A percentile compares a stretch with the other conserved stretches of the same genome.
Evolutionary conservation across 64 coral and sea anemone genomes (phyloP).

Genomic region (Dendronephthya gigantea): DNA sequence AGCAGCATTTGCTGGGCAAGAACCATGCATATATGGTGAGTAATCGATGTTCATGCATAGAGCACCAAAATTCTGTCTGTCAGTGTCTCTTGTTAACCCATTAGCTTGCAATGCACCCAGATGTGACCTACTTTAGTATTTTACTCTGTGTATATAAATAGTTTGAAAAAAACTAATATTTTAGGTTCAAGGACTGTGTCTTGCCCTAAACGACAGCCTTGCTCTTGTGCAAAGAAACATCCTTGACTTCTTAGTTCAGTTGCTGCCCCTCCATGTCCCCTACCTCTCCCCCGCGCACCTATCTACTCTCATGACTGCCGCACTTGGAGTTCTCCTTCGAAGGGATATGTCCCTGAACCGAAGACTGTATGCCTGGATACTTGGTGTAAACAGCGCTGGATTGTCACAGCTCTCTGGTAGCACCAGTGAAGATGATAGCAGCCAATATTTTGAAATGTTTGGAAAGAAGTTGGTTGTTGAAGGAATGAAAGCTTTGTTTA

Average conservation of each 20-base stretch:
- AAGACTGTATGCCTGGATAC: conserved; percentile 71
- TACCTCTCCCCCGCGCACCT: conserved; percentile 29
- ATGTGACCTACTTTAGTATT: too few species aligned
- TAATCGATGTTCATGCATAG: too few species aligned
- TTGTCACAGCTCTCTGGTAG: not conserved
- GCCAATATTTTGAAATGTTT: conserved; percentile 50
- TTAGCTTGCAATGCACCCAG: too few species aligned
- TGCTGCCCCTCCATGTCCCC: conserved; percentile 47
- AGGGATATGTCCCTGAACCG: conserved; percentile 87
- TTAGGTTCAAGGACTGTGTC: conserved; percentile 56
- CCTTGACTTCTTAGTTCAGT: conserved; percentile 55
- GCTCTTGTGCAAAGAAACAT: conserved; percentile 66
- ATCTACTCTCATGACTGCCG: conserved; percentile 44
- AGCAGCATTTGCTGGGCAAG: conserved; percentile 65
- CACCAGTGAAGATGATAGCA: not conserved
- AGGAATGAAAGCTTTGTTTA: conserved; percentile 35
- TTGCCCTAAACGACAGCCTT: conserved; percentile 55
- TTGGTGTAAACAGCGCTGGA: conserved; percentile 37
- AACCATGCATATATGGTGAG: conserved; percentile 67
- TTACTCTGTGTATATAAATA: too few species aligned
- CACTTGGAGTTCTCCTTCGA: conserved; percentile 50
- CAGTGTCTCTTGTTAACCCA: too few species aligned
- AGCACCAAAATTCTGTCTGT: too few species aligned
- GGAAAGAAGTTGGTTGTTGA: conserved; percentile 44
- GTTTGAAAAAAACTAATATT: not conserved